Base-by-base conservation (phyloP, 2,888 invertebrate genomes). In the Tetrapedia diversipes region DNA sequence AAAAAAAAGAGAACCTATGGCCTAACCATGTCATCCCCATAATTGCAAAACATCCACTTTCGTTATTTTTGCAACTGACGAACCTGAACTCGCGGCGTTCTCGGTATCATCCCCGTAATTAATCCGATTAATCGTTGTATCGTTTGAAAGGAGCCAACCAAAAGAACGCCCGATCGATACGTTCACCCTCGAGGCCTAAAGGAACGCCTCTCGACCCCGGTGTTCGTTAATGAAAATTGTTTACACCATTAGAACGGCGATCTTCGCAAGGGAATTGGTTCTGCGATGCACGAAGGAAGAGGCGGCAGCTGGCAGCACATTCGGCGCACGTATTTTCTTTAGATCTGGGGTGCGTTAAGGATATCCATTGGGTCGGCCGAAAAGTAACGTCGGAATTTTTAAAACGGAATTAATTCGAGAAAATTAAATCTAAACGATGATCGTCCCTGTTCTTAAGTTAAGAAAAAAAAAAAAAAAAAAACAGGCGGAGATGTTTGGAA, bases 371-470 rank as follows among this genome's bases (percentile, higher is more conserved):
- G 86, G 84, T 84, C 85, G 85, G 84, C 87, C 86, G 89, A 89
- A 89, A 88, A 90, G 89, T 90, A 87, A 90, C 89, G 85, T 79
- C 84, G 81, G 82, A 75, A n/a, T n/a, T n/a, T n/a, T n/a, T n/a
- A n/a, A n/a, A n/a, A n/a, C n/a, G n/a, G n/a, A n/a, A n/a, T n/a
- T n/a, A n/a, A n/a, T n/a, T n/a, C n/a, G n/a, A n/a, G n/a, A n/a
- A n/a, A n/a, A n/a, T n/a, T n/a, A n/a, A n/a, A n/a, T n/a, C n/a
- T n/a, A n/a, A n/a, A n/a, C n/a, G n/a, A n/a, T n/a, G n/a, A n/a
- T n/a, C n/a, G n/a, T n/a, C n/a, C n/a, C n/a, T n/a, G n/a, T n/a
- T n/a, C n/a, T n/a, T n/a, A n/a, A n/a, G n/a, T n/a, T n/a, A n/a
- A n/a, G n/a, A n/a, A n/a, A n/a, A n/a, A n/a, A n/a, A n/a, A n/a